Evolutionary conservation across 2,113 vertebrate species (phyloP).

Genomic region (Nymphicus hollandicus): DNA sequence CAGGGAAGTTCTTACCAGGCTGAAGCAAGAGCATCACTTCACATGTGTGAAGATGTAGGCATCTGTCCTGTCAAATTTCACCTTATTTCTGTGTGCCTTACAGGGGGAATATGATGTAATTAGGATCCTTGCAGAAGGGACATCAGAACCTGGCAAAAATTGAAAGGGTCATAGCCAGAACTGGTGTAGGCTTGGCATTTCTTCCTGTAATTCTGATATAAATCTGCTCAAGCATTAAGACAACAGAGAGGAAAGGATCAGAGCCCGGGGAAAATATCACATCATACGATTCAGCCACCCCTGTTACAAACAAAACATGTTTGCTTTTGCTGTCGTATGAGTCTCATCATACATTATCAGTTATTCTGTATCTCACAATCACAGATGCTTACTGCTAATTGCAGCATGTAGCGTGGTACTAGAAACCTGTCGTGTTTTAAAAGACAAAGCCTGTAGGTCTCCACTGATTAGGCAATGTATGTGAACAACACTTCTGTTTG

Average conservation of each 20-base stretch:
- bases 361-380: neutral
- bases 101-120: neutral
- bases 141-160: neutral
- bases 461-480: accelerated
- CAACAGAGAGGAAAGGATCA: neutral
- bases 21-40: neutral
- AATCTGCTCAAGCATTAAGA: neutral
- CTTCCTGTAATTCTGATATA: neutral
- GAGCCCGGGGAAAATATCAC: neutral
- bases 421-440: neutral
- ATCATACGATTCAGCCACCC: neutral
- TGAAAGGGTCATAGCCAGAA: neutral
- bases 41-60: neutral
- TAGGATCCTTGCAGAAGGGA: neutral
- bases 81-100: neutral
- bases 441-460: neutral
- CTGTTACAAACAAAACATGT: neutral
- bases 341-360: neutral
- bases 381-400: neutral
- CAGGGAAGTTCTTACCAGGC: neutral
- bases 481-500: neutral
- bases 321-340: neutral
- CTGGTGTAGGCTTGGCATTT: neutral
- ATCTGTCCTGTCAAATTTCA: neutral
- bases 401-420: neutral